phyloP scores from a whole-genome alignment of 1,140 invertebrate species.

The Procambarus virginalis region DNA sequence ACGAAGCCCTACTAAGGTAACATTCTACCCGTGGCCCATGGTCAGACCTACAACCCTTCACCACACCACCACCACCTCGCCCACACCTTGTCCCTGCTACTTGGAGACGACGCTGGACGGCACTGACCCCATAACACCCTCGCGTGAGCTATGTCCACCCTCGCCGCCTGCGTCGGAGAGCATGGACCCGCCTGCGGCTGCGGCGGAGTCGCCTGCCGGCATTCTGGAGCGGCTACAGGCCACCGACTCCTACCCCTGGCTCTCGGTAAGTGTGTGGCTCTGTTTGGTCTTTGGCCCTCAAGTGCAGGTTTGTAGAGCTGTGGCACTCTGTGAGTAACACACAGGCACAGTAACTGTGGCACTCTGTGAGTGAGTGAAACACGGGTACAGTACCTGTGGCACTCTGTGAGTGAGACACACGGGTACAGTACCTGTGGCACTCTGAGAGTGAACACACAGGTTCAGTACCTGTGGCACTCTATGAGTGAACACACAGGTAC shows the following conservation, averaged over 20 bases:
- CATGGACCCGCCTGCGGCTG: background rate
- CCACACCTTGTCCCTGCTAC: background rate
- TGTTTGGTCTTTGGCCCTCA: no score
- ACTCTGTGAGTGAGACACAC: no score
- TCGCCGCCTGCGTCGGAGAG: background rate
- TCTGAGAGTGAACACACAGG: no score
- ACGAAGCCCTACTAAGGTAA: background rate
- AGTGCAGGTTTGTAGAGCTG: no score
- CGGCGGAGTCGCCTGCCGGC: conserved; percentile 3
- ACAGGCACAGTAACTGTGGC: no score
- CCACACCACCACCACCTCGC: background rate
- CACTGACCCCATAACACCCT: background rate
- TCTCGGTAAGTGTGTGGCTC: conserved; percentile 47
- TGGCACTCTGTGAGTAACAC: no score
- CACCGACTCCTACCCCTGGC: conserved; percentile 48
- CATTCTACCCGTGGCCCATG: background rate
- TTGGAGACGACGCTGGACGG: background rate
- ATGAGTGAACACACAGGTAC: no score
- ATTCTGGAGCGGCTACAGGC: conserved; percentile 54
- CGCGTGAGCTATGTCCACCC: background rate
- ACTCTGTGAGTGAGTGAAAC: no score
- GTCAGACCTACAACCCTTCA: background rate
- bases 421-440: no score
- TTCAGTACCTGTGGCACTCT: no score
- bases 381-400: no score